Evolutionary conservation across 2,797 vertebrate species (phyloP).

Genomic region (Hemibagrus guttatus): DNA sequence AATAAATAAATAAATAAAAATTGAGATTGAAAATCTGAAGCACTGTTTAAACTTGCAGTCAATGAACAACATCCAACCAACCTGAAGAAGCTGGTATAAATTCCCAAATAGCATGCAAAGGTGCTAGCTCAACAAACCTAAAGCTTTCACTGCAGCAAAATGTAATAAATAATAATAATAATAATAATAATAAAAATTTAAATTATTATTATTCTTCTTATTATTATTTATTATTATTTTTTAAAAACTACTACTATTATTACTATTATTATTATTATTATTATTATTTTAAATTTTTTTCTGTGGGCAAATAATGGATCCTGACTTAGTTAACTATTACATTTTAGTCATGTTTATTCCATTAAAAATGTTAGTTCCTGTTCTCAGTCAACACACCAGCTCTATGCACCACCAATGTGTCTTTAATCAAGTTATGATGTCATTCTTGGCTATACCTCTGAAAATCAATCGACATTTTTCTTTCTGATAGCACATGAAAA

Average conservation of each 20-base stretch:
- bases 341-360: background rate
- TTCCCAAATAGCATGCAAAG: background rate
- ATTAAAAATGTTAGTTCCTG: background rate
- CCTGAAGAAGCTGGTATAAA: background rate
- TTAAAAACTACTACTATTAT: too few species aligned
- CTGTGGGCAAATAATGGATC: too few species aligned
- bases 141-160: background rate
- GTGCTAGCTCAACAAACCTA: too few species aligned
- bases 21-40: background rate
- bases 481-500: background rate
- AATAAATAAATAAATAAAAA: too few species aligned
- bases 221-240: too few species aligned
- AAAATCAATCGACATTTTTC: background rate
- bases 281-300: too few species aligned
- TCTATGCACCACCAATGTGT: background rate
- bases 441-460: background rate
- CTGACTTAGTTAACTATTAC: too few species aligned
- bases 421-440: background rate
- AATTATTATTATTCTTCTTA: too few species aligned
- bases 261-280: too few species aligned
- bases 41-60: background rate
- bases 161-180: too few species aligned
- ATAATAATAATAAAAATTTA: too few species aligned
- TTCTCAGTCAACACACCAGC: background rate
- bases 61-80: background rate